Percentiles rank a stretch among this genome's conserved stretches.
These are phyloP conservation scores for Margarornis squamiger DNA, from an alignment of 2,797 vertebrate species.

Conservation along the genomic window DNA sequence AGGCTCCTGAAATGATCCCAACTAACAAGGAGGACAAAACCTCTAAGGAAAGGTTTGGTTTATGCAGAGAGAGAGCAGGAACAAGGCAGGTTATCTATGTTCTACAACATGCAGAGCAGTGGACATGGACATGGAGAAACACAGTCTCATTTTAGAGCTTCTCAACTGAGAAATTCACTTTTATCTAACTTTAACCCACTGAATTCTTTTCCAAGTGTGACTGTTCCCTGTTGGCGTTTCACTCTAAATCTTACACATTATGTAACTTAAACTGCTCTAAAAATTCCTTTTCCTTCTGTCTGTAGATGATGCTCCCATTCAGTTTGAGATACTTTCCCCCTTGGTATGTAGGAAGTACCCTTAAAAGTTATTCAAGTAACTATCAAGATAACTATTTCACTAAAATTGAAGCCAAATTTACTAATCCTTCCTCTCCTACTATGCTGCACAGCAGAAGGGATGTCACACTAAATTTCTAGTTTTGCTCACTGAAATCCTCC, in stretches of 20 bases:
- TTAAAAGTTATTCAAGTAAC: neutral
- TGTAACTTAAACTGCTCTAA: neutral
- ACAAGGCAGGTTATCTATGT: neutral
- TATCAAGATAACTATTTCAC: neutral
- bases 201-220: neutral
- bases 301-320: neutral
- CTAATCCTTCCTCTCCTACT: neutral
- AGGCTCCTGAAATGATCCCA: neutral
- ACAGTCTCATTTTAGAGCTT: neutral
- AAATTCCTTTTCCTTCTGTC: neutral
- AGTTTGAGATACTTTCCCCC: accelerated
- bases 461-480: neutral
- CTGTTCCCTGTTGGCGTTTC: neutral
- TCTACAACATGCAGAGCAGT: neutral
- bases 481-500: neutral
- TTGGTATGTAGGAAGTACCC: neutral
- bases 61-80: neutral
- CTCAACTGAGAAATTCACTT: neutral
- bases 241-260: neutral
- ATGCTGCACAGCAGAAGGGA: neutral
- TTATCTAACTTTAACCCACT: accelerated
- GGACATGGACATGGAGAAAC: neutral
- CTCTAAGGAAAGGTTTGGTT: neutral
- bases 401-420: neutral
- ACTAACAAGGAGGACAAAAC: neutral